A percentile compares a stretch with the other conserved stretches of the same genome.
These are phyloP conservation scores for Hestina assimilis DNA, from an alignment of 1,140 invertebrate species.

Conservation along the genomic window DNA sequence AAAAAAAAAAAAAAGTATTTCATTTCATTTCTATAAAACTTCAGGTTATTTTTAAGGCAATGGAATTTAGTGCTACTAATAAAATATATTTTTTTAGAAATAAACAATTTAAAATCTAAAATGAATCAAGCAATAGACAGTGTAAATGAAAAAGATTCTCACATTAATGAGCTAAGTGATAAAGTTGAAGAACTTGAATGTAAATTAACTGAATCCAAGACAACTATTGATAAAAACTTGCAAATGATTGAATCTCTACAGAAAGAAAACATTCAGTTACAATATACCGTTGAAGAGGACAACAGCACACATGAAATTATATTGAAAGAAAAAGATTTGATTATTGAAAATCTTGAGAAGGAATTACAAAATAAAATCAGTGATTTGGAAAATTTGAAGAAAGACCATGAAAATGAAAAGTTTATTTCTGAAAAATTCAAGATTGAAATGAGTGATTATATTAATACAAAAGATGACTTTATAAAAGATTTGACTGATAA, in stretches of 20 bases:
- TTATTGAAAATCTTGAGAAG: constrained; percentile 35
- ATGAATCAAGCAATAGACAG: constrained; percentile 14
- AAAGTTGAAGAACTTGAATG: constrained; percentile 28
- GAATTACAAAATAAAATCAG: constrained; percentile 25
- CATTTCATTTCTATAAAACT: no score
- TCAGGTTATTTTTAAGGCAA: neutral
- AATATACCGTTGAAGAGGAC: constrained; percentile 38
- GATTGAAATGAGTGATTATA: constrained; percentile 24
- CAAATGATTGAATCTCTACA: constrained; percentile 35
- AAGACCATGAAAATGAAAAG: constrained; percentile 36
- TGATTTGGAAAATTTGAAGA: constrained; percentile 27
- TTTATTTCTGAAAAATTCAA: constrained; percentile 26
- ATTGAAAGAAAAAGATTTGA: constrained; percentile 40
- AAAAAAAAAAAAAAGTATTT: no score
- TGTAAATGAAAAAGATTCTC: constrained; percentile 25
- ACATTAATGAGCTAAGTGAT: constrained; percentile 21
- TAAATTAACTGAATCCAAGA: constrained; percentile 22
- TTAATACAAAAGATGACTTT: constrained; percentile 6
- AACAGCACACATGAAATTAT: constrained; percentile 42
- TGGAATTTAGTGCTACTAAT: neutral
- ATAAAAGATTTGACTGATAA: constrained; percentile 12
- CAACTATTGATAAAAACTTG: constrained; percentile 28
- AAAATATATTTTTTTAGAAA: constrained; percentile 37
- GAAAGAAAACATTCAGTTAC: constrained; percentile 44
- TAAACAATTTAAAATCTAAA: constrained; percentile 23